A percentile compares a stretch with the other conserved stretches of the same genome.
phyloP scores from a whole-genome alignment of 1,140 invertebrate species.

The Leptestheria dahalacensis region DNA sequence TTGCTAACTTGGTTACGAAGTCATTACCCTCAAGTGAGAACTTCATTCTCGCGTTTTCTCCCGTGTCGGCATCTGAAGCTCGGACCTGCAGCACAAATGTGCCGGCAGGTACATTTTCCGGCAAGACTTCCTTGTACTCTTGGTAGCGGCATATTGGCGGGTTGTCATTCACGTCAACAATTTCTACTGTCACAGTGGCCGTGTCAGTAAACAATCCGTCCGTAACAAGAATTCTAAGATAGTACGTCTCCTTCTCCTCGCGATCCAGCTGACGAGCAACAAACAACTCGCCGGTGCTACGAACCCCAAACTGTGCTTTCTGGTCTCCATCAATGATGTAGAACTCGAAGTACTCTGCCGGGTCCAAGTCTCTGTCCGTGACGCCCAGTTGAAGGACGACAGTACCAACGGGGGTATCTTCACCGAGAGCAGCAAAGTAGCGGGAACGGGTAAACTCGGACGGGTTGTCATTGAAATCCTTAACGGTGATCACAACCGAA shows the following conservation, averaged over 20 bases:
- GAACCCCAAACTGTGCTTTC: constrained; percentile 26
- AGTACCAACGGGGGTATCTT: constrained; percentile 63
- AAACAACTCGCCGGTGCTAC: constrained; percentile 28
- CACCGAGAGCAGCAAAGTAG: constrained; percentile 49
- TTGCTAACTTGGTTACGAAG: no score
- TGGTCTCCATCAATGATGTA: constrained; percentile 62
- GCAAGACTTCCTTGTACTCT: constrained; percentile 39
- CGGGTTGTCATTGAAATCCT: constrained; percentile 78
- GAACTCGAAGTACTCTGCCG: constrained; percentile 38
- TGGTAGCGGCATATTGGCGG: constrained; percentile 60
- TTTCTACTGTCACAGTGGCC: constrained; percentile 48
- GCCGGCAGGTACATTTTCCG: constrained; percentile 28
- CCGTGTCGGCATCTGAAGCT: constrained; percentile 36
- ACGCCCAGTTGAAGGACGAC: constrained; percentile 52
- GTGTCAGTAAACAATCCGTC: constrained; percentile 67
- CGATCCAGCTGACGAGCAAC: constrained; percentile 27
- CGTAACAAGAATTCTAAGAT: constrained; percentile 54
- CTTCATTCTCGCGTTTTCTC: constrained; percentile 52
- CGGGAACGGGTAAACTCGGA: constrained; percentile 50
- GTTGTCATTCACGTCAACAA: constrained; percentile 81
- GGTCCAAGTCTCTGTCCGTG: constrained; percentile 47
- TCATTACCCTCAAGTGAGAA: constrained; percentile 64
- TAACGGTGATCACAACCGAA: constrained; percentile 54
- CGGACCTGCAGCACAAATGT: constrained; percentile 30
- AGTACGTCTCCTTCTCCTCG: constrained; percentile 24